phyloP scores from a whole-genome alignment of 2,797 vertebrate genomes.

The Schizopygopsis malacanthus region DNA sequence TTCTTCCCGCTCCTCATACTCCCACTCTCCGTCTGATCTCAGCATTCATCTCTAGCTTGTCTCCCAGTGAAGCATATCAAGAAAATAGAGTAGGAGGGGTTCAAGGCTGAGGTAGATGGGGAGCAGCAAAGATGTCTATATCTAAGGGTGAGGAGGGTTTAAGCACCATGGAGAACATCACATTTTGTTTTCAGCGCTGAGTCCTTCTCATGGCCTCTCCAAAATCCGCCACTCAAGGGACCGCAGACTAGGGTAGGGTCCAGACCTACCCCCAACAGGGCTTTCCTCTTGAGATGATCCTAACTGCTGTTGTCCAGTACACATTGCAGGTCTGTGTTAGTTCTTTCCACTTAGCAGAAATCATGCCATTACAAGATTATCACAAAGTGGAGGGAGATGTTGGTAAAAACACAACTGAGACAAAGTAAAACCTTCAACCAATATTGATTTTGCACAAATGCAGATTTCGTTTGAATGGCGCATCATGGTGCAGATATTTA shows the following conservation, averaged over 20 bases:
- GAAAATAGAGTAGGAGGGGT: conserved; percentile 22
- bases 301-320: background rate
- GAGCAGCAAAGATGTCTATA: conserved; percentile 29
- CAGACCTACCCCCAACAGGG: conserved; percentile 36
- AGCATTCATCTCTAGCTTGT: conserved; percentile 13
- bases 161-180: conserved; percentile 59
- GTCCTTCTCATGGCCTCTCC: conserved; percentile 29
- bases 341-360: background rate
- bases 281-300: conserved; percentile 40
- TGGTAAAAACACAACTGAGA: background rate
- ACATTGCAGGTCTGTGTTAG: background rate
- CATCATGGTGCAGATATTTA: background rate
- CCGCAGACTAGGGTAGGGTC: conserved; percentile 46
- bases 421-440: background rate
- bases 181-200: conserved; percentile 30
- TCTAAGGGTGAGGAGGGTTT: conserved; percentile 40
- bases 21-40: conserved; percentile 24
- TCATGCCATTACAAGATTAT: background rate
- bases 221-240: conserved; percentile 26
- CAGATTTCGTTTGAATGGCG: background rate
- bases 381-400: background rate
- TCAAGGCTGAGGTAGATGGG: conserved; percentile 43
- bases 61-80: conserved; percentile 19
- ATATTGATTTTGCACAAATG: background rate
- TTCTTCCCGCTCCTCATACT: conserved; percentile 1